phyloP scores from a whole-genome alignment of 2,888 invertebrate genomes.

The Troides helena region DNA sequence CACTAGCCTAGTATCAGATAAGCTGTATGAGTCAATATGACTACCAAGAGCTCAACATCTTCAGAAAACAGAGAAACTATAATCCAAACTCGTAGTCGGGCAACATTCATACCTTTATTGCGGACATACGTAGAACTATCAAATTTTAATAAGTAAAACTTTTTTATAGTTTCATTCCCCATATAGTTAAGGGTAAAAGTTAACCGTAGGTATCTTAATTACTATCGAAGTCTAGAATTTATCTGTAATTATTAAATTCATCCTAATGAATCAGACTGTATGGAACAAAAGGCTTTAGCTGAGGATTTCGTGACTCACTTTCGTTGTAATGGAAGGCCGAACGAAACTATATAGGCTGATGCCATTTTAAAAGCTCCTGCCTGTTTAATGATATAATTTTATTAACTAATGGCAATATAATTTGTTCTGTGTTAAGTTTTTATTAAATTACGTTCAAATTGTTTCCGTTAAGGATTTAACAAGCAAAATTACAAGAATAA shows the following conservation, averaged over 20 bases:
- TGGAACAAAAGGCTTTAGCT: slow-evolving; percentile 18
- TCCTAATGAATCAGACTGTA: slow-evolving; percentile 5
- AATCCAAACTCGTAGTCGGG: too few relatives aligned
- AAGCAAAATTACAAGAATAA: neutral
- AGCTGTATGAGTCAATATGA: too few relatives aligned
- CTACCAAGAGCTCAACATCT: too few relatives aligned
- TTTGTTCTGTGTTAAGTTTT: neutral
- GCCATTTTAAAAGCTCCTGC: neutral
- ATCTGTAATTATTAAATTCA: neutral
- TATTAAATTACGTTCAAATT: slow-evolving; percentile 1
- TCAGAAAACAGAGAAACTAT: too few relatives aligned
- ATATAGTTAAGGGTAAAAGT: too few relatives aligned
- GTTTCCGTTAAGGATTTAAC: neutral
- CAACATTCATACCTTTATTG: too few relatives aligned
- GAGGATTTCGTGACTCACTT: slow-evolving; percentile 20
- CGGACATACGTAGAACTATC: too few relatives aligned
- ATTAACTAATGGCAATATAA: slow-evolving; percentile 1
- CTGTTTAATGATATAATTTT: neutral
- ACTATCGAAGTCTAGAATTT: neutral
- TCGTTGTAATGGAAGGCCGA: slow-evolving; percentile 20
- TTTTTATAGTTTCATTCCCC: too few relatives aligned
- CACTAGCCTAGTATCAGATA: too few relatives aligned
- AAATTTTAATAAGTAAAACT: too few relatives aligned
- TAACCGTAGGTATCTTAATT: neutral
- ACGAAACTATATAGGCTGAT: slow-evolving; percentile 16